Evolutionary conservation across 2,888 invertebrate species (phyloP).

Genomic region (Mythimna loreyi): DNA sequence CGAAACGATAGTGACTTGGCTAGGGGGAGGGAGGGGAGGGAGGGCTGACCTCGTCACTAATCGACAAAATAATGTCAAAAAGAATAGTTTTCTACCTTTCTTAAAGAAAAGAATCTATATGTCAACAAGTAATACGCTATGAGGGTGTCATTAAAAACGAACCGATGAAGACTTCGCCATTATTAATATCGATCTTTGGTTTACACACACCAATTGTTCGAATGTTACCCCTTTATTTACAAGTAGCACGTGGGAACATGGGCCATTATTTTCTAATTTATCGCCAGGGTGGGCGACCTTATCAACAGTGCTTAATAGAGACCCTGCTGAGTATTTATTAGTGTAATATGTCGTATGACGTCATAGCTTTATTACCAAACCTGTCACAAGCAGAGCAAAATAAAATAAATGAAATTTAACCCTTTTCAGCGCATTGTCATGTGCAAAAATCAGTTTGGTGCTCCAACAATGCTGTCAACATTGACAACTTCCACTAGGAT

Average conservation of each 20-base stretch:
- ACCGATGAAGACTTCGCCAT: neutral
- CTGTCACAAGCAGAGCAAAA: neutral
- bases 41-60: neutral
- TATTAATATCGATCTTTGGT: neutral
- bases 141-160: neutral
- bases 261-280: slow-evolving; percentile 32
- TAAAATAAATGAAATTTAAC: slow-evolving; percentile 1
- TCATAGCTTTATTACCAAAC: slow-evolving; percentile 8
- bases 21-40: too few relatives aligned
- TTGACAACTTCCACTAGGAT: neutral
- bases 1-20: too few relatives aligned
- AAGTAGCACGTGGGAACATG: slow-evolving; percentile 15
- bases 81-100: neutral
- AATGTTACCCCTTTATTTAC: slow-evolving; percentile 18
- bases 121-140: neutral
- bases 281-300: neutral
- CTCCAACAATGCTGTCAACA: neutral
- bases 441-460: neutral
- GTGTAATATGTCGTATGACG: neutral
- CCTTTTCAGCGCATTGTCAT: neutral
- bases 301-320: slow-evolving; percentile 2
- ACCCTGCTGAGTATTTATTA: slow-evolving; percentile 3
- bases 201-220: neutral
- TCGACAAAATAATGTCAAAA: neutral
- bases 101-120: neutral